Percentiles rank a stretch among this genome's conserved stretches.
These are phyloP conservation scores for Danio choprae DNA, from an alignment of 2,797 vertebrate species.

Conservation along the genomic window DNA sequence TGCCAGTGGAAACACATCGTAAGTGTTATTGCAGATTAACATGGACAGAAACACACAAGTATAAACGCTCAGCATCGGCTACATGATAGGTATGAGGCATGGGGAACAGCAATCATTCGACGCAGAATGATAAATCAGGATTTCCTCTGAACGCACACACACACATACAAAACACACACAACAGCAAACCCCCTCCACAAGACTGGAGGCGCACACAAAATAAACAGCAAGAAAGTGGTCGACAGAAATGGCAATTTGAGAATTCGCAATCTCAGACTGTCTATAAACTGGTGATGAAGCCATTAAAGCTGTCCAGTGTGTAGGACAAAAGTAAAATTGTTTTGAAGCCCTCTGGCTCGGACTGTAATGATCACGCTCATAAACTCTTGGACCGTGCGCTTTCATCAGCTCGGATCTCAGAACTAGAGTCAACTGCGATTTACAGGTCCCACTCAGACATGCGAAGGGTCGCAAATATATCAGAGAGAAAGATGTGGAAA, in stretches of 20 bases:
- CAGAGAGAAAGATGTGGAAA: slow-evolving; percentile 20
- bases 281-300: slow-evolving; percentile 38
- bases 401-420: slow-evolving; percentile 28
- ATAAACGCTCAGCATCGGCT: no score
- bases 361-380: slow-evolving; percentile 41
- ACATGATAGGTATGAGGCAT: no score
- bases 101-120: no score
- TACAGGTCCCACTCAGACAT: slow-evolving; percentile 4
- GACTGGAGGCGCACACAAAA: slow-evolving; percentile 15
- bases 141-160: neutral
- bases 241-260: slow-evolving; percentile 31
- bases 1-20: no score
- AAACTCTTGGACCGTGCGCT: slow-evolving; percentile 16
- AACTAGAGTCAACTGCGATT: slow-evolving; percentile 8
- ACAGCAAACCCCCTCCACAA: slow-evolving; percentile 2
- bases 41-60: no score
- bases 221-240: slow-evolving; percentile 17
- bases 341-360: slow-evolving; percentile 39
- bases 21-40: no score
- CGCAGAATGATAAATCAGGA: no score
- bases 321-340: slow-evolving; percentile 20
- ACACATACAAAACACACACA: slow-evolving; percentile 4
- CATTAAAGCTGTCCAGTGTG: slow-evolving; percentile 39
- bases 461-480: slow-evolving; percentile 9
- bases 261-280: slow-evolving; percentile 35